A percentile compares a stretch with the other conserved stretches of the same genome.
phyloP scores from a whole-genome alignment of 2,113 vertebrate genomes.

The Cinclus cinclus region DNA sequence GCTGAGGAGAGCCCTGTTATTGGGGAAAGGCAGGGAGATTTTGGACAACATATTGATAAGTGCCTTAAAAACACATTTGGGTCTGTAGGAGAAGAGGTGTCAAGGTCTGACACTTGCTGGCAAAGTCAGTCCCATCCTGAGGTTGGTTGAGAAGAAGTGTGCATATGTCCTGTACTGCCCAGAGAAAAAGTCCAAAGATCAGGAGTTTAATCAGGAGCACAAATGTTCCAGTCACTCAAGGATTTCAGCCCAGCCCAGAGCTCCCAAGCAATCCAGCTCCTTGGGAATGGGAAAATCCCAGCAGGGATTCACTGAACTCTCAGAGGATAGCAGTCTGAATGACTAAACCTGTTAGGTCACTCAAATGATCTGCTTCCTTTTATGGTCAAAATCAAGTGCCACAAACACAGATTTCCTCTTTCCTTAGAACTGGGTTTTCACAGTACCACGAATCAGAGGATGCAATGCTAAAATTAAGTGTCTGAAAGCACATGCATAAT shows the following conservation, averaged over 20 bases:
- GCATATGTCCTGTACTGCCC: background rate
- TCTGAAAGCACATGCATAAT: constrained; percentile 56
- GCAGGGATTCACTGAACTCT: background rate
- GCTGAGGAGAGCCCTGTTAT: background rate
- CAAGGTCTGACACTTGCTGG: background rate
- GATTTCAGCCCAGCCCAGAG: background rate
- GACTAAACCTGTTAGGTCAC: constrained; percentile 45
- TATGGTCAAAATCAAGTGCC: constrained; percentile 58
- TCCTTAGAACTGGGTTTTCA: constrained; percentile 55
- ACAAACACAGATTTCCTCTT: constrained; percentile 66
- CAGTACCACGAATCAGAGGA: constrained; percentile 3
- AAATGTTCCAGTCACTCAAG: background rate
- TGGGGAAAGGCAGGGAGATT: background rate
- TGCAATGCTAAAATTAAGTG: constrained; percentile 68
- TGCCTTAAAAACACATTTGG: background rate
- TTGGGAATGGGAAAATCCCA: constrained; percentile 33
- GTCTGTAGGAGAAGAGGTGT: accelerated
- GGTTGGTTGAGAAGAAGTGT: accelerated
- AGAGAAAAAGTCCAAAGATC: background rate
- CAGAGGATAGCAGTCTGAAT: background rate
- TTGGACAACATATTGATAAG: background rate
- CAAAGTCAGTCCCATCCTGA: background rate
- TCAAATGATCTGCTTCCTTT: constrained; percentile 50
- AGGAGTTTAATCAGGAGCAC: background rate
- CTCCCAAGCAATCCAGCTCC: background rate